Evolutionary conservation across 2,113 vertebrate genomes (phyloP).

Genomic region (Tragelaphus strepsiceros): DNA sequence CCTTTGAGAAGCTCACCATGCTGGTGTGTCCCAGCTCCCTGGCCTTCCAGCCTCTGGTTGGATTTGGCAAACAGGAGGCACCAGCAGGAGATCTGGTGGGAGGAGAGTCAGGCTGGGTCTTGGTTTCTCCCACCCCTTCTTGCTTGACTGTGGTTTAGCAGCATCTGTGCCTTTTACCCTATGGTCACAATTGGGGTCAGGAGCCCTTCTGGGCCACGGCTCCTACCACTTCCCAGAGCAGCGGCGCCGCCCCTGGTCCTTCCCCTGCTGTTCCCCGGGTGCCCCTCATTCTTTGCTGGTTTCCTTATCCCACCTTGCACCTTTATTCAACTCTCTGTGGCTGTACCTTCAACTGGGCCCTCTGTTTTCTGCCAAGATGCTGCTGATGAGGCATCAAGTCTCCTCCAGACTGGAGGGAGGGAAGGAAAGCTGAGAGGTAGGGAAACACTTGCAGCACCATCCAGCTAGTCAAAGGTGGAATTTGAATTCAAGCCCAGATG

Average conservation of each 20-base stretch:
- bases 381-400: background rate
- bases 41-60: background rate
- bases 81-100: background rate
- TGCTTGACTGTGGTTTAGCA: background rate
- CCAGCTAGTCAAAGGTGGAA: background rate
- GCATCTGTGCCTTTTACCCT: background rate
- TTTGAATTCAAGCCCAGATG: background rate
- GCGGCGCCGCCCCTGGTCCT: fast-evolving
- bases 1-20: background rate
- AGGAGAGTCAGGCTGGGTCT: background rate
- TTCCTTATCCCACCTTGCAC: background rate
- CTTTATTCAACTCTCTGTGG: background rate
- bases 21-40: background rate
- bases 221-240: background rate
- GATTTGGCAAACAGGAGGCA: background rate
- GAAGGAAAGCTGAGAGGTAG: background rate
- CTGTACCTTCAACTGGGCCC: background rate
- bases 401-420: background rate
- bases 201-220: background rate
- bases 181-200: background rate
- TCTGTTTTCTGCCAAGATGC: background rate
- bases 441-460: fast-evolving
- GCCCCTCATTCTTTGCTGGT: background rate
- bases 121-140: background rate
- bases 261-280: fast-evolving